A percentile compares a stretch with the other conserved stretches of the same genome.
phyloP scores from a whole-genome alignment of 2,888 invertebrate genomes.

The Oscheius sp. region DNA sequence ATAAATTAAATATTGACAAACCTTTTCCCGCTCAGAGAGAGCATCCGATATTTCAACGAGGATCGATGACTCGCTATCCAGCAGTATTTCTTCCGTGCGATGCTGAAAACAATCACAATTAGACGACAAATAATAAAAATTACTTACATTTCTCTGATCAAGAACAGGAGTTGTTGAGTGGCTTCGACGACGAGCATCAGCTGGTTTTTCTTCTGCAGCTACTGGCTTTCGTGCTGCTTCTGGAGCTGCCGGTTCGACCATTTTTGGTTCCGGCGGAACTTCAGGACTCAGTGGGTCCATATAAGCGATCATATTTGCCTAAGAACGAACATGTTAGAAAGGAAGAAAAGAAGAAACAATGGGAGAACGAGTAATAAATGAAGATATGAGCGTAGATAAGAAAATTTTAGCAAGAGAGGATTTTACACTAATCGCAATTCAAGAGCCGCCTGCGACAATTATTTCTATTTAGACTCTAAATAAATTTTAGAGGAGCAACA shows the following conservation, averaged over 20 bases:
- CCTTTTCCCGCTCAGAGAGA: conserved; percentile 95
- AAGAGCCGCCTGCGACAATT: too few species aligned
- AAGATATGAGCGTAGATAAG: too few species aligned
- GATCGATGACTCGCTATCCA: conserved; percentile 57
- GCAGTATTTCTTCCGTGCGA: conserved; percentile 66
- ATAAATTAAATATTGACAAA: conserved; percentile 20
- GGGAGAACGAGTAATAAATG: neutral
- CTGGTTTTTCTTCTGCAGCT: too few species aligned
- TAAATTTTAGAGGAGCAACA: too few species aligned
- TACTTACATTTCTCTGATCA: neutral
- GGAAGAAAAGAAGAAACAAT: neutral
- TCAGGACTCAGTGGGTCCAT: conserved; percentile 2
- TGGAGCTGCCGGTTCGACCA: neutral
- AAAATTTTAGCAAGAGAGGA: too few species aligned
- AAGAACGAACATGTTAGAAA: neutral
- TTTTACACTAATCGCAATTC: too few species aligned
- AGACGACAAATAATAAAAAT: too few species aligned
- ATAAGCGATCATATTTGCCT: neutral
- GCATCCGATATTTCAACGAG: conserved; percentile 97
- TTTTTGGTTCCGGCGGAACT: neutral
- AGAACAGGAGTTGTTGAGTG: neutral
- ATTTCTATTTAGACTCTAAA: too few species aligned
- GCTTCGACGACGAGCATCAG: too few species aligned
- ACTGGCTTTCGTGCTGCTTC: neutral
- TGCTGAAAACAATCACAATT: conserved; percentile 55